These are phyloP conservation scores for Lontra canadensis DNA, from an alignment of 2,113 vertebrate species.

Conservation along the genomic window DNA sequence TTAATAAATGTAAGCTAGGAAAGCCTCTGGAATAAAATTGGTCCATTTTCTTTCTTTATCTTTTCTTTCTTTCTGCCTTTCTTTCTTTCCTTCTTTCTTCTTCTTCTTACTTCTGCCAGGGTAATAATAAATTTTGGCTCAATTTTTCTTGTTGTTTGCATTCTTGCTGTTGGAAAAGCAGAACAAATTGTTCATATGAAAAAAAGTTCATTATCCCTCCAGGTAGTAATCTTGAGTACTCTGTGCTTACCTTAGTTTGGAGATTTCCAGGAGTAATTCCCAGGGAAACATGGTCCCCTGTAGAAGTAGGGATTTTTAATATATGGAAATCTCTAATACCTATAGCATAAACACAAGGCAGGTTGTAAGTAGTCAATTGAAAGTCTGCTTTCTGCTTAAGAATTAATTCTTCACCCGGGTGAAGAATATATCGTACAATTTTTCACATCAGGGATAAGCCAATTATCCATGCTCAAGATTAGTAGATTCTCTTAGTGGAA, in stretches of 20 bases:
- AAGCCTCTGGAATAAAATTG: background rate
- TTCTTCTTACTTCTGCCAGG: background rate
- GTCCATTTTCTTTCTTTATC: background rate
- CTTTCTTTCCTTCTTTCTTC: background rate
- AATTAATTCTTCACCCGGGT: background rate
- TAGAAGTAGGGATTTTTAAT: background rate
- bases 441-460: slow-evolving; percentile 23
- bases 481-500: slow-evolving; percentile 5
- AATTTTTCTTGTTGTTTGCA: background rate
- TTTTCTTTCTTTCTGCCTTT: background rate
- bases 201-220: background rate
- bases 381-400: background rate
- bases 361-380: background rate
- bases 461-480: slow-evolving; percentile 27
- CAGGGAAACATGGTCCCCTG: background rate
- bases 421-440: background rate
- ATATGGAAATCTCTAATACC: background rate
- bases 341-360: background rate
- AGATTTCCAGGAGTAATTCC: background rate
- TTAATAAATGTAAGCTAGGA: background rate
- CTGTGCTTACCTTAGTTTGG: background rate
- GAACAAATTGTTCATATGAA: background rate
- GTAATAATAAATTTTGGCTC: background rate
- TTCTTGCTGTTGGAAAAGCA: background rate
- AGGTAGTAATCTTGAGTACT: background rate